Evolutionary conservation across 2,113 vertebrate species (phyloP).

Genomic region (Progne subis): DNA sequence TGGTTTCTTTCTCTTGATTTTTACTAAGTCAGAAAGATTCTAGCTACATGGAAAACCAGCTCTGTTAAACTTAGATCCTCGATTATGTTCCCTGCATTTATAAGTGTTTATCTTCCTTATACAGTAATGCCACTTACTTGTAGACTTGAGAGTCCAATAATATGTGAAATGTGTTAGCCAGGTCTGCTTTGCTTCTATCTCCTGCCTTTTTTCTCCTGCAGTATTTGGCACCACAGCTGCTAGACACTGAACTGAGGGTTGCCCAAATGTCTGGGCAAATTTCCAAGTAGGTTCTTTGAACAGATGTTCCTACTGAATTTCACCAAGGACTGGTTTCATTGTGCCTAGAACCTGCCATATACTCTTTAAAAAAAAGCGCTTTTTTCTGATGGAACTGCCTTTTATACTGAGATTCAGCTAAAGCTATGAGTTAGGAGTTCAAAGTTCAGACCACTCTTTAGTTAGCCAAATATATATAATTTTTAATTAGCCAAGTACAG

Average conservation of each 20-base stretch:
- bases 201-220: not conserved
- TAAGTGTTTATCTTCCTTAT: not conserved
- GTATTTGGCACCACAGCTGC: not conserved
- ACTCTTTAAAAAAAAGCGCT: not conserved
- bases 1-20: not conserved
- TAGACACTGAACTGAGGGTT: not conserved
- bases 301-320: conserved; percentile 31
- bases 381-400: not conserved
- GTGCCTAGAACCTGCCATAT: conserved; percentile 14
- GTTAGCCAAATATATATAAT: not conserved
- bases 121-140: not conserved
- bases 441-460: not conserved
- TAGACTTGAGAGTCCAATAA: not conserved
- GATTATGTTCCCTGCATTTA: not conserved
- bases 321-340: not conserved
- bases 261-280: not conserved
- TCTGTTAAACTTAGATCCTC: not conserved
- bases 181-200: not conserved
- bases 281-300: conserved; percentile 44
- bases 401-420: not conserved
- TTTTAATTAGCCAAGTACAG: not conserved
- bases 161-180: not conserved
- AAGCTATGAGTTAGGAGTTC: not conserved
- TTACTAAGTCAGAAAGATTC: not conserved
- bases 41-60: not conserved